phyloP scores from a whole-genome alignment of 2,797 vertebrate genomes.

The Sciaenops ocellatus region DNA sequence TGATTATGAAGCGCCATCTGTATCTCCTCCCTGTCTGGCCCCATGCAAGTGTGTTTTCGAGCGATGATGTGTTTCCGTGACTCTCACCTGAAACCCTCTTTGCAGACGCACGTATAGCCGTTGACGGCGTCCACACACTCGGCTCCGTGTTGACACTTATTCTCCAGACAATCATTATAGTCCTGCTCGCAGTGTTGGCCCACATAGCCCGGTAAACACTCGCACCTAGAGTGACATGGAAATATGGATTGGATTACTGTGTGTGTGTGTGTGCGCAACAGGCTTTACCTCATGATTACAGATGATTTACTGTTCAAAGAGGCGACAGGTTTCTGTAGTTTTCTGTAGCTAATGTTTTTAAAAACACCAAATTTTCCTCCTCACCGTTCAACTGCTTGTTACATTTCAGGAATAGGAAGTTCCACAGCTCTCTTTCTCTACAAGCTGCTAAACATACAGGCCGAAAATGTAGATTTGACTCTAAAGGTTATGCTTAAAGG shows the following conservation, averaged over 20 bases:
- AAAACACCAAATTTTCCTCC: background rate
- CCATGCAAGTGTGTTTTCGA: constrained; percentile 20
- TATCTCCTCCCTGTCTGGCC: constrained; percentile 70
- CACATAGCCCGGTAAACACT: constrained; percentile 93
- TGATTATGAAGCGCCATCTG: constrained; percentile 83
- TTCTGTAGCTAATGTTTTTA: background rate
- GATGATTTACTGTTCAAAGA: constrained; percentile 14
- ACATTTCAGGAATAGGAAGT: background rate
- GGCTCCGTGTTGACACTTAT: constrained; percentile 94
- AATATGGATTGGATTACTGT: constrained; percentile 33
- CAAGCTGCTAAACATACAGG: background rate
- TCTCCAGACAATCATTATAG: constrained; percentile 91
- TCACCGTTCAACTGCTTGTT: background rate
- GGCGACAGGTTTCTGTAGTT: background rate
- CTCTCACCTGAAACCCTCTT: constrained; percentile 94
- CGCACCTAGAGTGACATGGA: constrained; percentile 86
- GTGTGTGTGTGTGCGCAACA: constrained; percentile 19
- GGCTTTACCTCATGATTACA: constrained; percentile 6
- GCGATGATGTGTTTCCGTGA: constrained; percentile 25
- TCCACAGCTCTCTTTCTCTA: background rate
- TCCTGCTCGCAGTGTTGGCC: constrained; percentile 93
- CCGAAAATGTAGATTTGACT: background rate
- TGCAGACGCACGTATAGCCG: constrained; percentile 94
- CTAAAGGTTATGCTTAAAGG: background rate
- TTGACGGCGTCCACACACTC: constrained; percentile 93